Conservation (phyloP, 2,888 invertebrate genomes). For the Embidobia sp. region DNA sequence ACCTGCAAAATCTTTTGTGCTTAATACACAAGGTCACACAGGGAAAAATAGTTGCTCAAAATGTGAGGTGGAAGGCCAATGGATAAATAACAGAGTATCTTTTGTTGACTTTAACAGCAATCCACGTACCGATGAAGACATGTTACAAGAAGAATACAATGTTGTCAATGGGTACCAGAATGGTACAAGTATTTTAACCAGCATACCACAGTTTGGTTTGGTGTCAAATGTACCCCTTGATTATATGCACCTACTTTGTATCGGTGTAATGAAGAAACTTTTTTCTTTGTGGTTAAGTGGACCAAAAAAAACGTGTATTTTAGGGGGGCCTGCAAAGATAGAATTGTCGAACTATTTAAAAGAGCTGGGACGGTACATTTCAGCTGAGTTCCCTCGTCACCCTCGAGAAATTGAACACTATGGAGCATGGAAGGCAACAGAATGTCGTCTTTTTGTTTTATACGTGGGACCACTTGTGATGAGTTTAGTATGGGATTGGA, state of each 20-base stretch:
- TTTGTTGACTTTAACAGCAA: not conserved
- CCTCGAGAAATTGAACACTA: not conserved
- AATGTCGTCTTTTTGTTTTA: not conserved
- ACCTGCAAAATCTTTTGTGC: not conserved
- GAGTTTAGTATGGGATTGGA: not conserved
- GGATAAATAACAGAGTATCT: not conserved
- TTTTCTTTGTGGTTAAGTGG: not conserved
- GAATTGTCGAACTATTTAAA: not conserved
- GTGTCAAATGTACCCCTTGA: not conserved
- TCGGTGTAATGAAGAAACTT: constrained; percentile 5
- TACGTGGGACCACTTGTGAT: not conserved
- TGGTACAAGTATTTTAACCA: not conserved
- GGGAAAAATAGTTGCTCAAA: not conserved
- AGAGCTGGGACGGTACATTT: not conserved
- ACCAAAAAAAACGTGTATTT: not conserved
- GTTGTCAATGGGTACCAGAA: not conserved
- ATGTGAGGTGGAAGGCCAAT: not conserved
- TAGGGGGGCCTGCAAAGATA: not conserved
- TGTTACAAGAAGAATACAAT: not conserved
- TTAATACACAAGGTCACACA: not conserved
- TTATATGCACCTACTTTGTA: constrained; percentile 16
- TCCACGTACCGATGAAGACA: not conserved
- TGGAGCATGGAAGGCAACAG: not conserved
- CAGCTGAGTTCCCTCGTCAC: not conserved
- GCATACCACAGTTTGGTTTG: constrained; percentile 6